phyloP scores from a whole-genome alignment of 2,797 vertebrate species.

The Leontocebus nigricollis region DNA sequence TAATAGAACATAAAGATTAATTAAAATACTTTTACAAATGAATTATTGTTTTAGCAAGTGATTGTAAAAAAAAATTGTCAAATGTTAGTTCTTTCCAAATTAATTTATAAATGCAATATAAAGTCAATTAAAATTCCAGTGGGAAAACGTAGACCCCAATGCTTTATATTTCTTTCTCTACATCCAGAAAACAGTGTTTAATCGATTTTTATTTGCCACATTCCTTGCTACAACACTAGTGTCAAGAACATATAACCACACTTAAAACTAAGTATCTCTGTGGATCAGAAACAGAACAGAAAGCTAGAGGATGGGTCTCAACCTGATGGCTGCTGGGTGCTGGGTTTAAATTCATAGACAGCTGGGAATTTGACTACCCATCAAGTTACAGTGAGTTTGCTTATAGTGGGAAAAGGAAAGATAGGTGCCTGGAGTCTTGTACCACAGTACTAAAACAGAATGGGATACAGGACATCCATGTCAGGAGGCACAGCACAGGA shows the following conservation, averaged over 20 bases:
- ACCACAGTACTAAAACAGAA: neutral
- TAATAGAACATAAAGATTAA: neutral
- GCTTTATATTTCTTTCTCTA: neutral
- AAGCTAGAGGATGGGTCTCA: neutral
- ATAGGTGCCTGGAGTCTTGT: fast-evolving
- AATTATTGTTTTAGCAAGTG: neutral
- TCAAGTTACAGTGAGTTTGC: neutral
- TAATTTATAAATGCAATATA: neutral
- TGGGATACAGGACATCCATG: no score
- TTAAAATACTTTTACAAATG: neutral
- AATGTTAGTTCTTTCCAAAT: neutral
- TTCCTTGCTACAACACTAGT: neutral
- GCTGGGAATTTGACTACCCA: no score
- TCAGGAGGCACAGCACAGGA: fast-evolving
- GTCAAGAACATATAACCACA: neutral
- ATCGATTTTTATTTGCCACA: neutral
- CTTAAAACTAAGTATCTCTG: neutral
- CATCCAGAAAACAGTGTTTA: neutral
- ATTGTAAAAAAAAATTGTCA: neutral
- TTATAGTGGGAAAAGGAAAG: neutral
- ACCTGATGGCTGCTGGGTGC: neutral
- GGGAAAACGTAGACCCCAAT: neutral
- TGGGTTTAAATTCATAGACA: neutral
- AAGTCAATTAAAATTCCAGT: neutral
- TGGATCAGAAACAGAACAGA: neutral